A percentile compares a stretch with the other conserved stretches of the same genome.
phyloP scores from a whole-genome alignment of 2,797 vertebrate species.

The Poecilia picta region DNA sequence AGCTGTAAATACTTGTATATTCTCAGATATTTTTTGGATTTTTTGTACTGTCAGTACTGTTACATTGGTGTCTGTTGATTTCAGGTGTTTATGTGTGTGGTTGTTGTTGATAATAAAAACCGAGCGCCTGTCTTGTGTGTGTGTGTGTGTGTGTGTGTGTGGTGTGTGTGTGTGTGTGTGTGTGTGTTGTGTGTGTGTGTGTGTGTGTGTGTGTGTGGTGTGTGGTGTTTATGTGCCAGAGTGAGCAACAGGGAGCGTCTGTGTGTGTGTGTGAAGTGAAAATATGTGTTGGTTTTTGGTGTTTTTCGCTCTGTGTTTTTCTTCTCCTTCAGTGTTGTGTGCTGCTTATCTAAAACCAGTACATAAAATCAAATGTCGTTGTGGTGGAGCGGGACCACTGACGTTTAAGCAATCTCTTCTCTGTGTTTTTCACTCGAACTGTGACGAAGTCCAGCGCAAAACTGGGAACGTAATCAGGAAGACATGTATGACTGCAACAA shows the following conservation, averaged over 20 bases:
- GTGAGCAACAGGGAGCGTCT: slow-evolving; percentile 13
- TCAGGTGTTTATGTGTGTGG: slow-evolving; percentile 68
- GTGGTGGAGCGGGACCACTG: slow-evolving; percentile 61
- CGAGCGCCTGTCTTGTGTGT: slow-evolving; percentile 33
- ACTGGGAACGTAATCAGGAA: slow-evolving; percentile 52
- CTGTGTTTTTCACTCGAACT: slow-evolving; percentile 59
- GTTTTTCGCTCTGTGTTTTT: slow-evolving; percentile 72
- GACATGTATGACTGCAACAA: slow-evolving; percentile 36
- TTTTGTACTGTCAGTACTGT: slow-evolving; percentile 80
- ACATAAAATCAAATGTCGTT: slow-evolving; percentile 57
- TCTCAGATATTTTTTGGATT: slow-evolving; percentile 78
- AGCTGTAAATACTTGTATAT: slow-evolving; percentile 84
- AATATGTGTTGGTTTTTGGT: slow-evolving; percentile 65
- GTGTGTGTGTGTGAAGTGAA: slow-evolving; percentile 39
- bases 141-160: slow-evolving; percentile 25
- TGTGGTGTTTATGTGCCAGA: slow-evolving; percentile 25
- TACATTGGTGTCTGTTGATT: slow-evolving; percentile 69
- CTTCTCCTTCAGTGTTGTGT: slow-evolving; percentile 74
- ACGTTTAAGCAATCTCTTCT: slow-evolving; percentile 54
- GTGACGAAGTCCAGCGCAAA: slow-evolving; percentile 51
- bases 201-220: too few species aligned
- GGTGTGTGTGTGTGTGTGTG: too few species aligned
- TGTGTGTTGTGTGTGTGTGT: too few species aligned
- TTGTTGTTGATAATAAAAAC: slow-evolving; percentile 57
- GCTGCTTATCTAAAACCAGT: slow-evolving; percentile 68